Percentiles rank a stretch among this genome's conserved stretches.
Evolutionary conservation across 2,888 invertebrate species (phyloP).

Genomic region (Sericinus montela): DNA sequence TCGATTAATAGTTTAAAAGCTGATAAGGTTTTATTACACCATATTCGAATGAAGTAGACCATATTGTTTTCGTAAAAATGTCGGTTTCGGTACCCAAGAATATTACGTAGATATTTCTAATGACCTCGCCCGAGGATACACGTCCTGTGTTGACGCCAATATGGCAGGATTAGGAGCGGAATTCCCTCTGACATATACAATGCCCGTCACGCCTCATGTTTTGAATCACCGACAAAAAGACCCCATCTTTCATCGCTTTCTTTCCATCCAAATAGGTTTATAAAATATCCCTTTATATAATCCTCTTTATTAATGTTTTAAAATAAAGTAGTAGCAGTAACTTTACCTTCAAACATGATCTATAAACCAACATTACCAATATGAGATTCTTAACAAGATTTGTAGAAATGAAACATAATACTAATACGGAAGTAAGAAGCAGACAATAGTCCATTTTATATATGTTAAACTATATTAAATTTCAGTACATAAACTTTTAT

Average conservation of each 20-base stretch:
- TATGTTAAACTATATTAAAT: no score
- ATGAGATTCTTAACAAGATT: no score
- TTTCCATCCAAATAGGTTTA: conserved; percentile 52
- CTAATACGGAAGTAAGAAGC: no score
- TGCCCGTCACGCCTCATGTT: conserved; percentile 54
- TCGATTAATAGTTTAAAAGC: no score
- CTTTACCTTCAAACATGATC: no score
- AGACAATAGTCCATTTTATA: no score
- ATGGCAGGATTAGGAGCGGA: conserved; percentile 39
- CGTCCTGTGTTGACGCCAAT: conserved; percentile 37
- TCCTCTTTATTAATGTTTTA: conserved; percentile 38
- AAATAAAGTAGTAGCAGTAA: not conserved
- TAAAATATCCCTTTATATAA: conserved; percentile 46
- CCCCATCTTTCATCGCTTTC: conserved; percentile 52
- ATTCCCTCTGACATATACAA: conserved; percentile 37
- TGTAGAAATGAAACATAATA: no score
- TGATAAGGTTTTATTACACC: no score
- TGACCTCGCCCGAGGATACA: conserved; percentile 27
- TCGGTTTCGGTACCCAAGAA: not conserved
- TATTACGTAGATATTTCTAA: conserved; percentile 18
- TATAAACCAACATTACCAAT: no score
- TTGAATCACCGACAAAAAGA: conserved; percentile 49
- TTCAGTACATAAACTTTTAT: no score
- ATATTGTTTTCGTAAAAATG: no score
- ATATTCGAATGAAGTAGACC: no score